Base-by-base conservation (phyloP, 2,797 vertebrate genomes). In the Rhinatrema bivittatum region DNA sequence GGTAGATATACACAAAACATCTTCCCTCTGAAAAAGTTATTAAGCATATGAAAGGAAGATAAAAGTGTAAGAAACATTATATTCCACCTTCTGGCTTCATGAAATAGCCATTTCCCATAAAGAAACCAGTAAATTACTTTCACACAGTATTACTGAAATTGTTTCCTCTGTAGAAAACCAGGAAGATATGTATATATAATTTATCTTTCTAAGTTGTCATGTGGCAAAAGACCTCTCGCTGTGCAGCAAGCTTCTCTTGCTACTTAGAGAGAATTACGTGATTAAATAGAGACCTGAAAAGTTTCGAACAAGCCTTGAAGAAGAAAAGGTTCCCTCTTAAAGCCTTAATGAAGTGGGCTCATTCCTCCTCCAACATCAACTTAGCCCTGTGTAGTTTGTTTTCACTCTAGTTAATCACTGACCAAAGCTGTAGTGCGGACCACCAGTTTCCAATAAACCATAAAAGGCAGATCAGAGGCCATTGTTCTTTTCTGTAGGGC, bases 341-440 rank as follows among this genome's bases (percentile, higher is more conserved):
- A 90, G 85, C 77, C 83, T 85, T 94, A 96, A 97, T 97, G 90
- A 98, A 96, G 91, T 91, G 90, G 86, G 88, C 78, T 82, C 87
- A 84, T 87, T 86, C 88, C 88, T 92, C 84, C 88, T 86, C 86
- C 87, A 89, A 91, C 87, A 87, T 91, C 88, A 91, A 90, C 89
- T 81, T 72, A 78, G 88, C 79, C 88, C 86, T 89, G 88, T 87
- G 85, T 90, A 89, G 88, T 91, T 92, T 95, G 93, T 93, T 93
- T 92, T 90, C 87, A 91, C 74, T 88, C 76, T 85, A 84, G 91
- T 90, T 94, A 93, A 94, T 94, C 90, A 92, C 88, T 90, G 88
- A 91, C 88, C 85, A 84, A 89, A 86, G 87, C 88, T 72, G 66
- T 86, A 82, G 87, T 91, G 87, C 88, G 85, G 88, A 94, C 89